Percentiles rank a stretch among this genome's conserved stretches.
These are phyloP conservation scores for Oopsacas minuta DNA, from an alignment of 37 sponge, comb jelly and placozoan genomes.

Conservation along the genomic window DNA sequence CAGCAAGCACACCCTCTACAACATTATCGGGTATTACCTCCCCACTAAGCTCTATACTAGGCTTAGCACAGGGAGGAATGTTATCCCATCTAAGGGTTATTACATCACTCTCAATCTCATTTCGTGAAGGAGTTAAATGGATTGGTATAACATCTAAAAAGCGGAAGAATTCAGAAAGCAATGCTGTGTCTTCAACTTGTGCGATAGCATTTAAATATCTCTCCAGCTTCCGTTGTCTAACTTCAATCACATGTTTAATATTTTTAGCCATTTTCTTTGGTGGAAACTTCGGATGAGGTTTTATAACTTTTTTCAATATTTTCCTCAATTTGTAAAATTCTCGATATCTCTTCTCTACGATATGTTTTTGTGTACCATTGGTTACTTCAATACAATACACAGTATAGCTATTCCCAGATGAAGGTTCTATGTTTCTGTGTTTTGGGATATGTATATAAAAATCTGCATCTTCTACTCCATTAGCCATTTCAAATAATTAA, in stretches of 20 bases:
- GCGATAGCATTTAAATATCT: background rate
- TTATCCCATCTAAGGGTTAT: background rate
- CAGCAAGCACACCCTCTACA: background rate
- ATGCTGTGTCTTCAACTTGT: background rate
- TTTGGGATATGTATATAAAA: background rate
- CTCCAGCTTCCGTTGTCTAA: background rate
- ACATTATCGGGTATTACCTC: background rate
- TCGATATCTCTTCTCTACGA: background rate
- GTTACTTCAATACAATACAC: background rate
- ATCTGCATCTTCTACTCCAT: background rate
- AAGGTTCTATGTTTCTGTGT: background rate
- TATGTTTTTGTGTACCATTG: slow-evolving; percentile 14
- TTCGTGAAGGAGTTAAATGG: background rate
- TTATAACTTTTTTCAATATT: slow-evolving; percentile 8
- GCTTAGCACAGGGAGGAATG: background rate
- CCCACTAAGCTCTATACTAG: background rate
- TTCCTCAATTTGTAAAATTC: background rate
- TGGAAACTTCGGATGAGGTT: slow-evolving; percentile 6
- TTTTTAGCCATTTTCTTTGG: background rate
- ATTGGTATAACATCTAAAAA: background rate
- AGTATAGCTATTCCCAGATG: slow-evolving; percentile 9
- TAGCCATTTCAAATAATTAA: too few species aligned
- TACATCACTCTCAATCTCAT: background rate
- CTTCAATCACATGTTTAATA: background rate
- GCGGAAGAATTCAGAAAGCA: background rate